Evolutionary conservation across 37 sponge, comb jelly and placozoan genomes (phyloP).

Genomic region (Aplysina aerophoba): DNA sequence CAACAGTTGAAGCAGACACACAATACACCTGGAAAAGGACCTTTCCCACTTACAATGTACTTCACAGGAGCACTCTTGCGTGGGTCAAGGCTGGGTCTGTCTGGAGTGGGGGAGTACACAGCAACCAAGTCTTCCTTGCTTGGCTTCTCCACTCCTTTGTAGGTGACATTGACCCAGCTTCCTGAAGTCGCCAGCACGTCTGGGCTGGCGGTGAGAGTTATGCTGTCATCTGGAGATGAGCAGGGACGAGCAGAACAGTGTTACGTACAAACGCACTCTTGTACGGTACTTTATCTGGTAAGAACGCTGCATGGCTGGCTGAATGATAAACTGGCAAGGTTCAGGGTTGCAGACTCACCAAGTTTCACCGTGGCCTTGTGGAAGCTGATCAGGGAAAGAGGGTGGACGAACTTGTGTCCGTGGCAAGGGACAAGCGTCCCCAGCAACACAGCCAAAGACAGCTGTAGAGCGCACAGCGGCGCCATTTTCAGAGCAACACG

Average conservation of each 20-base stretch:
- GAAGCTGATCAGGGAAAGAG: background rate
- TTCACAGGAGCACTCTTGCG: conserved; percentile 58
- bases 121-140: conserved; percentile 61
- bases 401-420: background rate
- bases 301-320: too few relatives aligned
- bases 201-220: conserved; percentile 2
- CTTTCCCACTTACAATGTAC: background rate
- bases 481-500: too few relatives aligned
- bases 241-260: background rate
- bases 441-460: background rate
- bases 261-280: too few relatives aligned
- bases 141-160: conserved; percentile 42
- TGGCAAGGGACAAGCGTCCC: background rate
- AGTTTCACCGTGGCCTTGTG: background rate
- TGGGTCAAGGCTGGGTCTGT: conserved; percentile 43
- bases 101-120: conserved; percentile 65
- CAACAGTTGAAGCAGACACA: too few relatives aligned
- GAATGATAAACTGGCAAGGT: too few relatives aligned
- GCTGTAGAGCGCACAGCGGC: too few relatives aligned
- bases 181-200: conserved; percentile 40
- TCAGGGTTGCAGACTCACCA: background rate
- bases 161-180: conserved; percentile 62
- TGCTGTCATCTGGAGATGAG: background rate
- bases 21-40: too few relatives aligned
- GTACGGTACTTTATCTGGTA: too few relatives aligned